Base-by-base conservation (phyloP, 2,888 invertebrate genomes). In the Drosophila lacicola region DNA sequence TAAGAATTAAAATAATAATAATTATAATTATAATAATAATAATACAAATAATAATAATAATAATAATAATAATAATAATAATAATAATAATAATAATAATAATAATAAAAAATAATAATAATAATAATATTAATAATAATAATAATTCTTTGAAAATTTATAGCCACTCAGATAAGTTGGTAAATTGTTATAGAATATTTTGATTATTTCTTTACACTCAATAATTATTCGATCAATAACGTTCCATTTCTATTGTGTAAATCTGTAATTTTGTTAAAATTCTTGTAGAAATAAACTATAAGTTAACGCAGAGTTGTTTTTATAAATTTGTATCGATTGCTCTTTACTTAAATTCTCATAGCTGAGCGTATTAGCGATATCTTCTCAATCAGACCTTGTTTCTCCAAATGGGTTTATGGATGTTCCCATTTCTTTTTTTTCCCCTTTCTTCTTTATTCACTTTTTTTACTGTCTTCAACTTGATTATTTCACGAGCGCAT, bases 401-500 rank as follows among this genome's bases (percentile, higher is more conserved):
- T 4, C 14, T 45, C 19, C 11, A 34, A 50, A 29, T 42, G 41
- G 29, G 21, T 13, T 14, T 54, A 42, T 55, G 37, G 50, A 13
- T 47, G 36, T 46, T 17, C 33, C 6, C 14, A 44, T 19, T 25
- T 9, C 25, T 37, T 34, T 10, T 17, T 10, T 44, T 5, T n/a
- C 29, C 2, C 2, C 2, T 41, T 39, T 13, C 13, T 14, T n/a
- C 6, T 9, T 9, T 0, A 10, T 10, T 3, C 10, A 33, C 4
- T 41, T 36, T 14, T 33, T 11, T 14, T 5, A 10, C 33, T 42
- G 14, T 17, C 6, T 33, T 55, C 17, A n/a, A 36, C 5, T 60
- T 66, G 44, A 36, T 67, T 58, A 71, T 67, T 58, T 57, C 13
- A 39, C 19, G 19, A 67, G 25, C 5, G 46, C 13, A 36, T 57